These are phyloP conservation scores for Drosophila tani DNA, from an alignment of 1,140 invertebrate genomes.

Conservation along the genomic window DNA sequence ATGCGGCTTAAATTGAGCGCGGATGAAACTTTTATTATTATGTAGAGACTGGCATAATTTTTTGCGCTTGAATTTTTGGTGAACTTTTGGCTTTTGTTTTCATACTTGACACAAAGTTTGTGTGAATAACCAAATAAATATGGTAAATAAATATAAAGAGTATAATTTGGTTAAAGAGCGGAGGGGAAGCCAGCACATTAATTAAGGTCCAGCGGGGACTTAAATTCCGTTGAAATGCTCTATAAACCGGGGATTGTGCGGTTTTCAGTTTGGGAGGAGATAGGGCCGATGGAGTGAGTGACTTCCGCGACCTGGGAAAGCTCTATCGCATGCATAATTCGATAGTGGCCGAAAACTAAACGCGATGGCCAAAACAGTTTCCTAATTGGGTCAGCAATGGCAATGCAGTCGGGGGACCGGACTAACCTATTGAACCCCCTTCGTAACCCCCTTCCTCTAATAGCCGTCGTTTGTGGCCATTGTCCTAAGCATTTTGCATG, in stretches of 20 bases:
- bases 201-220: slow-evolving; percentile 35
- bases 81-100: slow-evolving; percentile 55
- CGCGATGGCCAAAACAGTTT: slow-evolving; percentile 49
- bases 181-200: slow-evolving; percentile 16
- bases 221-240: slow-evolving; percentile 26
- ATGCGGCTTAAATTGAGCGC: slow-evolving; percentile 43
- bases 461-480: slow-evolving; percentile 32
- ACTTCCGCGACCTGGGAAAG: slow-evolving; percentile 31
- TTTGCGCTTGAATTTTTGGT: slow-evolving; percentile 56
- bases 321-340: slow-evolving; percentile 43
- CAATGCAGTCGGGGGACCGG: slow-evolving; percentile 25
- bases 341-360: slow-evolving; percentile 37
- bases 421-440: slow-evolving; percentile 13
- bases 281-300: not conserved
- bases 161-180: slow-evolving; percentile 1
- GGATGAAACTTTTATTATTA: slow-evolving; percentile 52
- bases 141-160: slow-evolving; percentile 14
- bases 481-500: slow-evolving; percentile 53
- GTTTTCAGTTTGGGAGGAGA: slow-evolving; percentile 19
- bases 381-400: slow-evolving; percentile 71
- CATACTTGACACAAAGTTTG: slow-evolving; percentile 39
- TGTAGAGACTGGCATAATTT: slow-evolving; percentile 37
- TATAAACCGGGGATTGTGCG: slow-evolving; percentile 6
- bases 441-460: not conserved
- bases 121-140: slow-evolving; percentile 48